A percentile compares a stretch with the other conserved stretches of the same genome.
phyloP scores from a whole-genome alignment of 2,797 vertebrate genomes.

The Spea hammondii region DNA sequence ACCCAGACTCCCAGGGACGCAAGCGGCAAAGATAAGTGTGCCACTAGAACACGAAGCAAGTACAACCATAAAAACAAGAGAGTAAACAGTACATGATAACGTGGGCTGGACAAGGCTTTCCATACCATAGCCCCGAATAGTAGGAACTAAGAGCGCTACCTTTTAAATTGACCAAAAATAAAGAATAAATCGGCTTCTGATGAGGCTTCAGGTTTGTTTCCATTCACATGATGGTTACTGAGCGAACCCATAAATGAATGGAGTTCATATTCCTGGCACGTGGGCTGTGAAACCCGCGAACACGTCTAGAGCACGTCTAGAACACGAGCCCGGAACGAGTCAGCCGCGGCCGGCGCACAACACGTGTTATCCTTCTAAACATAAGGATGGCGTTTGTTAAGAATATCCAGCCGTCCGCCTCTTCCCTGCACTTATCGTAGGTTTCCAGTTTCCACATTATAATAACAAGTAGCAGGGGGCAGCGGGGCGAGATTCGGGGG shows the following conservation, averaged over 20 bases:
- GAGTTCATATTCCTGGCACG: not conserved
- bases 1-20: too few species aligned
- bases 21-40: too few species aligned
- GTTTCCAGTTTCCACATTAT: slow-evolving; percentile 27
- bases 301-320: not conserved
- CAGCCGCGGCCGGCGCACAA: not conserved
- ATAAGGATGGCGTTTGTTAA: slow-evolving; percentile 11
- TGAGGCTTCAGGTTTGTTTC: not conserved
- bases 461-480: slow-evolving; percentile 19
- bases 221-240: not conserved
- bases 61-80: too few species aligned
- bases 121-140: too few species aligned
- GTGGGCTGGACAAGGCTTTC: too few species aligned
- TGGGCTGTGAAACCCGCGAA: not conserved
- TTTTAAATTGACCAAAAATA: too few species aligned
- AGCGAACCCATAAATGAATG: slow-evolving; percentile 1
- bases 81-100: too few species aligned
- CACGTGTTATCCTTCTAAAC: slow-evolving; percentile 9
- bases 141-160: too few species aligned
- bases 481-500: not conserved
- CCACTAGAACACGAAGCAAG: too few species aligned
- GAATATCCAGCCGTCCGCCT: not conserved
- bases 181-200: not conserved
- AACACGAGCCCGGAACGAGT: not conserved
- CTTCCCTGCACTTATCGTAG: not conserved